Evolutionary conservation across 1,140 invertebrate genomes (phyloP).

Genomic region (Teleogryllus occipitalis): DNA sequence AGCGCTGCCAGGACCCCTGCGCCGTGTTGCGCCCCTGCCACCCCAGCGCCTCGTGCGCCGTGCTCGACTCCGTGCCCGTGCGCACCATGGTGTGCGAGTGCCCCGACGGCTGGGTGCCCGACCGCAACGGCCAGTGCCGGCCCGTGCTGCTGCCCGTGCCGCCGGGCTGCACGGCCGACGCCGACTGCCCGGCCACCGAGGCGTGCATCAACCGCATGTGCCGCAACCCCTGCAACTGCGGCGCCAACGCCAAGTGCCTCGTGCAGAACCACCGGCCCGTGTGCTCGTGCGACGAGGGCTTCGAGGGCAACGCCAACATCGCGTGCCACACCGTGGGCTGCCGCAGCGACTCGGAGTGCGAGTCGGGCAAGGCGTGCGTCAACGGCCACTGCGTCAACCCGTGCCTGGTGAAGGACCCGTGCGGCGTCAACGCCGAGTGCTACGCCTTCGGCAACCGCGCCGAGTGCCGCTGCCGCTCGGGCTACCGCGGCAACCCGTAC

Average conservation of each 20-base stretch:
- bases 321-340: conserved; percentile 69
- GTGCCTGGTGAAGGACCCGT: conserved; percentile 68
- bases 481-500: conserved; percentile 72
- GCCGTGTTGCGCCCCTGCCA: conserved; percentile 61
- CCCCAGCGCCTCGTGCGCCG: conserved; percentile 60
- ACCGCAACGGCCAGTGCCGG: conserved; percentile 64
- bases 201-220: conserved; percentile 80
- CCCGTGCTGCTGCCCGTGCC: conserved; percentile 55
- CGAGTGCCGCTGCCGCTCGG: conserved; percentile 68
- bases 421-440: conserved; percentile 77
- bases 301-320: conserved; percentile 75
- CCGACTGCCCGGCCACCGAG: conserved; percentile 66
- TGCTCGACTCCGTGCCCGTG: conserved; percentile 71
- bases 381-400: conserved; percentile 79
- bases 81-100: conserved; percentile 78
- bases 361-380: conserved; percentile 66
- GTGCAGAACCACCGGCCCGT: conserved; percentile 75
- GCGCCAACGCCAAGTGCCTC: conserved; percentile 71
- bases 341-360: conserved; percentile 67
- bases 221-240: conserved; percentile 79
- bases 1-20: conserved; percentile 71
- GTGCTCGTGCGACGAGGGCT: conserved; percentile 73
- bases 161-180: conserved; percentile 65
- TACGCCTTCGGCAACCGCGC: conserved; percentile 62
- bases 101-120: conserved; percentile 70